phyloP scores from a whole-genome alignment of 2,113 vertebrate genomes.

The Ceyx margarethae region DNA sequence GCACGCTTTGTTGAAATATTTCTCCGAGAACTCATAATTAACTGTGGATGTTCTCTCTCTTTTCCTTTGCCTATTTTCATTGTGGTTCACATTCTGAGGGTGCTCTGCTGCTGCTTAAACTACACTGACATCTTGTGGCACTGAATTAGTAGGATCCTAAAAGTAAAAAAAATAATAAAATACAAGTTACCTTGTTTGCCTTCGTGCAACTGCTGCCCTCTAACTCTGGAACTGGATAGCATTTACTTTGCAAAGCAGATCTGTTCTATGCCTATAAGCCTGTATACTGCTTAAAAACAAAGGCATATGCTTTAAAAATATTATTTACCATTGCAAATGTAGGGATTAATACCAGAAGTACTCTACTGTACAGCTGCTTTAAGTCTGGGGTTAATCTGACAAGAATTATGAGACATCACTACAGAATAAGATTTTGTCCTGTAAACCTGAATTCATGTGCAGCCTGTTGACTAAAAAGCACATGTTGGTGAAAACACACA shows the following conservation, averaged over 20 bases:
- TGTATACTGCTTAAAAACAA: neutral
- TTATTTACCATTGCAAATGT: neutral
- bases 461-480: neutral
- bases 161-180: neutral
- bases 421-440: neutral
- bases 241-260: neutral
- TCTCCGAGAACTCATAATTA: neutral
- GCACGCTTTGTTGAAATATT: neutral
- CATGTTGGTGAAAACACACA: neutral
- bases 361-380: neutral
- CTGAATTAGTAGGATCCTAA: constrained; percentile 2
- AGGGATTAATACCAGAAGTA: neutral
- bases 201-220: neutral
- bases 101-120: constrained; percentile 69
- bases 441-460: neutral
- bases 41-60: neutral
- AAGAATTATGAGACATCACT: neutral
- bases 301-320: neutral
- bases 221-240: neutral
- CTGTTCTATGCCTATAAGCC: too few species aligned
- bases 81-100: neutral
- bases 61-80: neutral
- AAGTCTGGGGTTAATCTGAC: neutral
- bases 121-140: constrained; percentile 82
- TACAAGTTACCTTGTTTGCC: neutral